Conservation (phyloP, 2,888 invertebrate genomes). For the Plebejus anna region DNA sequence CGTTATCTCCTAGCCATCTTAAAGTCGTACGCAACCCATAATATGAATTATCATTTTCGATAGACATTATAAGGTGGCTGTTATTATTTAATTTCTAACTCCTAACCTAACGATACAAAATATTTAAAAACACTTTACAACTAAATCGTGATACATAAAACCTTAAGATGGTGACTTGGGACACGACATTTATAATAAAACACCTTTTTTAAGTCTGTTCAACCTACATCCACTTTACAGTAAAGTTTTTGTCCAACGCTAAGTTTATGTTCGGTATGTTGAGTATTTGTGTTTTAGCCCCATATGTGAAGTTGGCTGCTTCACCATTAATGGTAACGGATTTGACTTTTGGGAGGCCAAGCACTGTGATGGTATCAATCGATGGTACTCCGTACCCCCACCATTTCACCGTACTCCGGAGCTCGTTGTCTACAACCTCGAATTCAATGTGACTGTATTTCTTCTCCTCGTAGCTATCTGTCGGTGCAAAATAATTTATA, state of each 20-base stretch:
- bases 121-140: not conserved
- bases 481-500: not conserved
- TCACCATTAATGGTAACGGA: slow-evolving; percentile 53
- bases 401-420: slow-evolving; percentile 58
- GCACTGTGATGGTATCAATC: slow-evolving; percentile 53
- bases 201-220: too few relatives aligned
- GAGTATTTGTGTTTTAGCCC: slow-evolving; percentile 47
- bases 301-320: slow-evolving; percentile 51
- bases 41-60: too few relatives aligned
- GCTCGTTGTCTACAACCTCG: slow-evolving; percentile 49
- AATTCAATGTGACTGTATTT: slow-evolving; percentile 79
- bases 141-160: not conserved
- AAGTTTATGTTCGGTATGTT: slow-evolving; percentile 53
- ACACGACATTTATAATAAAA: not conserved
- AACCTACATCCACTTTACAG: slow-evolving; percentile 54
- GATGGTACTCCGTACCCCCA: slow-evolving; percentile 73
- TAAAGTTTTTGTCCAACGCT: slow-evolving; percentile 58
- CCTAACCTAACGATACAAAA: not conserved
- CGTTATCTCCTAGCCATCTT: not conserved
- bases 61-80: too few relatives aligned
- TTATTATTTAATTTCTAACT: not conserved
- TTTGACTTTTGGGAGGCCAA: slow-evolving; percentile 48
- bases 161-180: not conserved
- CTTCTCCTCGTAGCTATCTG: slow-evolving; percentile 81
- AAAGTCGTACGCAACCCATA: not conserved